Conservation (phyloP, 2,888 invertebrate species). For the Heterodera filipjevi region DNA sequence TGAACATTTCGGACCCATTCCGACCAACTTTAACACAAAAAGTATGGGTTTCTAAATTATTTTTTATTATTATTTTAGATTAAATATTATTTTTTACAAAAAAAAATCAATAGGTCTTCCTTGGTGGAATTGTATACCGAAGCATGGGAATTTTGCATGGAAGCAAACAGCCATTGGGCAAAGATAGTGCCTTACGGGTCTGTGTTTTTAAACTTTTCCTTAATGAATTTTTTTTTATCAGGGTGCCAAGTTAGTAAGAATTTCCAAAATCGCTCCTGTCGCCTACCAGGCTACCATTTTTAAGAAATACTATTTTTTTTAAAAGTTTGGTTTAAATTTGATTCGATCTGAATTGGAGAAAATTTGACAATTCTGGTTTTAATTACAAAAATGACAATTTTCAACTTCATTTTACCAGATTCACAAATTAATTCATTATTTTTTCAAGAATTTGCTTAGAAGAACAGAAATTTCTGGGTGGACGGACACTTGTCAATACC, state of each 20-base stretch:
- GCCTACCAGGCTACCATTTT: no score
- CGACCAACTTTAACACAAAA: conserved; percentile 75
- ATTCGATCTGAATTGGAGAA: no score
- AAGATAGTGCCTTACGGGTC: conserved; percentile 10
- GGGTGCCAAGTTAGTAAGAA: no score
- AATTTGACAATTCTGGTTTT: no score
- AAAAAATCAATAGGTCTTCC: conserved; percentile 69
- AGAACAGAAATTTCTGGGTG: no score
- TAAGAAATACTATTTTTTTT: no score
- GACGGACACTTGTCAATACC: neutral
- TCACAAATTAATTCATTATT: no score
- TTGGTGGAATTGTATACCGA: conserved; percentile 78
- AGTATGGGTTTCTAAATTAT: neutral
- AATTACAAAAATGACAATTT: no score
- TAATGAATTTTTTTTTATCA: neutral
- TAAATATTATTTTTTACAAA: neutral
- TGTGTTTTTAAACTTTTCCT: neutral
- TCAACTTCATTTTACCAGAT: no score
- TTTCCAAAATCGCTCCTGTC: no score
- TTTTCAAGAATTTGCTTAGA: no score
- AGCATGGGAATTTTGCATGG: conserved; percentile 31
- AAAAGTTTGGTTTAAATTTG: no score
- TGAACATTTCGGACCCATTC: conserved; percentile 82
- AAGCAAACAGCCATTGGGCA: conserved; percentile 14
- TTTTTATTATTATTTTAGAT: neutral